phyloP scores from a whole-genome alignment of 1,140 invertebrate species.

The Marisa cornuarietis region DNA sequence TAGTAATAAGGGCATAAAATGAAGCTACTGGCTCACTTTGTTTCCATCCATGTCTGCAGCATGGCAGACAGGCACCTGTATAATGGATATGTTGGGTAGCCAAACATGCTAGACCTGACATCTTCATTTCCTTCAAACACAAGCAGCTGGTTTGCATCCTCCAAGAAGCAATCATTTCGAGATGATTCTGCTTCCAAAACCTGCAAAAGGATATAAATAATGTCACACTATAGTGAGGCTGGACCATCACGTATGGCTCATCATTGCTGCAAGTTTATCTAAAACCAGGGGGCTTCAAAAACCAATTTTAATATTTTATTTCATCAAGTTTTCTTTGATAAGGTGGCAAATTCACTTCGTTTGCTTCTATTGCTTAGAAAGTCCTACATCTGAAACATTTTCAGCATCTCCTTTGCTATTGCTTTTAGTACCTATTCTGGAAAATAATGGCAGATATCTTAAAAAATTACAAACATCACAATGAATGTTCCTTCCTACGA shows the following conservation, averaged over 20 bases:
- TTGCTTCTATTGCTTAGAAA: neutral
- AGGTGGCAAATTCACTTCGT: neutral
- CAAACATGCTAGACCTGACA: conserved; percentile 42
- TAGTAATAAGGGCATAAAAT: neutral
- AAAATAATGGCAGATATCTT: too few relatives aligned
- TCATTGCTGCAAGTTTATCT: too few relatives aligned
- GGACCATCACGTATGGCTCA: too few relatives aligned
- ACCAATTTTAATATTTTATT: too few relatives aligned
- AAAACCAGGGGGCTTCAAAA: neutral
- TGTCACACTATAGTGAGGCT: too few relatives aligned
- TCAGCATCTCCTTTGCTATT: too few relatives aligned
- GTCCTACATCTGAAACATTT: too few relatives aligned
- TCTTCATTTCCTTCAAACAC: conserved; percentile 30
- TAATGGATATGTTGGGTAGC: conserved; percentile 50
- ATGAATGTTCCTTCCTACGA: too few relatives aligned
- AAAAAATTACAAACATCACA: too few relatives aligned
- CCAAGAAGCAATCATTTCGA: conserved; percentile 33
- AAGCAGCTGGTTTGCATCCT: conserved; percentile 32
- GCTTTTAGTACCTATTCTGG: too few relatives aligned
- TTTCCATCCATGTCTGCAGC: conserved; percentile 45
- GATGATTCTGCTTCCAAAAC: conserved; percentile 42
- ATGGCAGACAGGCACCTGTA: conserved; percentile 48
- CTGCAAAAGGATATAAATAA: conserved; percentile 25
- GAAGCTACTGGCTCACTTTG: conserved; percentile 26
- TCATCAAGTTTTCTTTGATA: too few relatives aligned